A percentile compares a stretch with the other conserved stretches of the same genome.
These are phyloP conservation scores for Gymnocypris eckloni DNA, from an alignment of 2,797 vertebrate species.

Conservation along the genomic window DNA sequence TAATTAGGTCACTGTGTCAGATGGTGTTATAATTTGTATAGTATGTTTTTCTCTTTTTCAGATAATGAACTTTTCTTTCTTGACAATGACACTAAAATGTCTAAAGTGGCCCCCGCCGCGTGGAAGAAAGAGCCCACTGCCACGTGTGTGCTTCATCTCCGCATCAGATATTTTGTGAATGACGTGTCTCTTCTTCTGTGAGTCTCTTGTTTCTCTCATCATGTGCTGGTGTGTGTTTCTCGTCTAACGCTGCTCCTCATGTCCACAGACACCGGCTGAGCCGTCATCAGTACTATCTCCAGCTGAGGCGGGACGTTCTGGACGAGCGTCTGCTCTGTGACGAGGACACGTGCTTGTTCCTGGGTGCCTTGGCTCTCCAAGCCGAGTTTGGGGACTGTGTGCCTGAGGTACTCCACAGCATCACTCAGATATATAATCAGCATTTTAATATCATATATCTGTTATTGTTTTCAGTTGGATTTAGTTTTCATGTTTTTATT, in stretches of 20 bases:
- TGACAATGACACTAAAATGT: slow-evolving; percentile 86
- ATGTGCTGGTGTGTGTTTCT: not conserved
- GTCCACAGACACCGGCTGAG: slow-evolving; percentile 84
- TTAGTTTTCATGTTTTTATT: not conserved
- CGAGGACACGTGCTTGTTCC: slow-evolving; percentile 83
- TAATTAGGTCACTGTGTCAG: not conserved
- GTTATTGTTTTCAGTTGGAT: not conserved
- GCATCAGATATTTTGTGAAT: slow-evolving; percentile 88
- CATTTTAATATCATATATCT: not conserved
- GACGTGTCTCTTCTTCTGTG: slow-evolving; percentile 84
- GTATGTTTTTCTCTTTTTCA: slow-evolving; percentile 63
- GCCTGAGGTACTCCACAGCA: slow-evolving; percentile 77
- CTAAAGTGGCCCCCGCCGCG: slow-evolving; percentile 86
- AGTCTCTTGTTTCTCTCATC: slow-evolving; percentile 65
- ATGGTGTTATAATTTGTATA: not conserved
- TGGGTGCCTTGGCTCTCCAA: slow-evolving; percentile 88
- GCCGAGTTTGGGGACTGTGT: slow-evolving; percentile 86
- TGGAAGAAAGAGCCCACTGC: slow-evolving; percentile 87
- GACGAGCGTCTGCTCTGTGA: slow-evolving; percentile 85
- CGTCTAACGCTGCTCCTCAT: not conserved
- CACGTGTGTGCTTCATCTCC: slow-evolving; percentile 85
- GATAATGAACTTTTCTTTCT: slow-evolving; percentile 92
- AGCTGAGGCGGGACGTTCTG: slow-evolving; percentile 89
- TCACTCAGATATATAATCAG: too few relatives aligned
- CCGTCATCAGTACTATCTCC: slow-evolving; percentile 90